These are phyloP conservation scores for Eubasilissa splendida DNA, from an alignment of 2,888 invertebrate species.

Conservation along the genomic window DNA sequence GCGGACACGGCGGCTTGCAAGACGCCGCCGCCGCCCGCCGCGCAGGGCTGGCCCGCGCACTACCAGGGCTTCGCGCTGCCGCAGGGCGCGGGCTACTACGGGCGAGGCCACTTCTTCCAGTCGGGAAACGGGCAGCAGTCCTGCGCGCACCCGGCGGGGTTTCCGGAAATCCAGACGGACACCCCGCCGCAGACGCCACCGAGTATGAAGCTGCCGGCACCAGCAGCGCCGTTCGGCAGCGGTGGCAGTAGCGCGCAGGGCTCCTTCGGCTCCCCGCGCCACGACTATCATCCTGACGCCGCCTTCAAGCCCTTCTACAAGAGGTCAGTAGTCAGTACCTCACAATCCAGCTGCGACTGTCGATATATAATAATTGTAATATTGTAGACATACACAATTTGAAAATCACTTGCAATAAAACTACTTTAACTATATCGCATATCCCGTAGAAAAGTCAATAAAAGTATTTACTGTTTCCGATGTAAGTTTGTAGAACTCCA, in stretches of 20 bases:
- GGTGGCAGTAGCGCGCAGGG: conserved; percentile 72
- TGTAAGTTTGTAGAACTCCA: no score
- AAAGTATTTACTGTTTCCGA: no score
- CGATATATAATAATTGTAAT: no score
- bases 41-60: conserved; percentile 70
- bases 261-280: conserved; percentile 68
- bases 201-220: conserved; percentile 83
- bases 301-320: conserved; percentile 94
- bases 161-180: conserved; percentile 90
- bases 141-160: conserved; percentile 77
- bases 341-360: neutral
- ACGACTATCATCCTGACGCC: conserved; percentile 65
- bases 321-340: conserved; percentile 75
- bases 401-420: no score
- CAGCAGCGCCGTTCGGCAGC: conserved; percentile 67
- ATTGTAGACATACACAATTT: no score
- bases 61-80: conserved; percentile 72
- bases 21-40: conserved; percentile 86
- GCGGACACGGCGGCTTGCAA: conserved; percentile 96
- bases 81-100: conserved; percentile 70
- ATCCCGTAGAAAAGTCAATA: no score
- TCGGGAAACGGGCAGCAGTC: conserved; percentile 63
- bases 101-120: conserved; percentile 74
- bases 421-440: no score
- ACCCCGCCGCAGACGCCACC: conserved; percentile 96